Conservation (phyloP, 2,797 vertebrate genomes). For the Ptychadena robeensis region DNA sequence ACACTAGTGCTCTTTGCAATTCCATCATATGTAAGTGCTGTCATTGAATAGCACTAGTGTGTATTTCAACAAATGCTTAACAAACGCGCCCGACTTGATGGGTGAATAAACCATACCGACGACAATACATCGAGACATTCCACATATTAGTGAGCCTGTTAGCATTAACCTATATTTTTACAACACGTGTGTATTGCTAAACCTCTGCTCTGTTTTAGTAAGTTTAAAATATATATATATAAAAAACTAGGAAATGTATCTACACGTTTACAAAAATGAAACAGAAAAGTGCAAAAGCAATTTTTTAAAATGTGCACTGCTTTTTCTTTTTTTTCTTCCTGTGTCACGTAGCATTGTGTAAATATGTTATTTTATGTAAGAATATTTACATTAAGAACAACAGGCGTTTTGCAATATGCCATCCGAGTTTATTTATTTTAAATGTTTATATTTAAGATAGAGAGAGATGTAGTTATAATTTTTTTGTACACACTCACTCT, state of each 20-base stretch:
- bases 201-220: not conserved
- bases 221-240: not conserved
- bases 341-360: too few species aligned
- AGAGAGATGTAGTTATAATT: too few species aligned
- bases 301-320: too few species aligned
- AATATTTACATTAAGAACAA: not conserved
- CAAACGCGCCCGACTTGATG: not conserved
- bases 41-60: conserved; percentile 35
- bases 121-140: conserved; percentile 1
- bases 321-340: too few species aligned
- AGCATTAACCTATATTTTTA: not conserved
- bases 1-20: conserved; percentile 42
- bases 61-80: conserved; percentile 28
- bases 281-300: too few species aligned
- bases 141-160: conserved; percentile 12
- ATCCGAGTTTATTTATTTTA: too few species aligned
- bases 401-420: too few species aligned
- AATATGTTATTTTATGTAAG: too few species aligned
- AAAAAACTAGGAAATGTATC: not conserved
- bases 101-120: not conserved
- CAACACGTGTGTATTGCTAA: not conserved
- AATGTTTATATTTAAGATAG: too few species aligned
- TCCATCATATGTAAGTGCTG: conserved; percentile 35
- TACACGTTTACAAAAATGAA: too few species aligned
- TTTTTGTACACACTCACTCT: too few species aligned